phyloP scores from a whole-genome alignment of 30 jellyfish, hydroid and myxozoan species.

The Chrysaora quinquecirrha region DNA sequence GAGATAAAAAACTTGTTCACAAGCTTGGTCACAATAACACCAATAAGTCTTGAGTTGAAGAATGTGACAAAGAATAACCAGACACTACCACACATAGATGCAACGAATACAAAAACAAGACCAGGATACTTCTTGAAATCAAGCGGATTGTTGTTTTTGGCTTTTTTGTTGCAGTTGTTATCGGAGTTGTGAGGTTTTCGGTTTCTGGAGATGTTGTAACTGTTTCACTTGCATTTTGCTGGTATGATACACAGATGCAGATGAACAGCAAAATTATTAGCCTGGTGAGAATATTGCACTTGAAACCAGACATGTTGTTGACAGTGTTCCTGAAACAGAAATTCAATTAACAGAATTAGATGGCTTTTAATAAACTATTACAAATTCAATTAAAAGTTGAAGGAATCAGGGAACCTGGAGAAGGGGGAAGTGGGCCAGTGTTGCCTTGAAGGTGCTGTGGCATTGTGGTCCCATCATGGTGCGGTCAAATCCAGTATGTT shows the following conservation, averaged over 20 bases:
- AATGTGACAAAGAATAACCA: conserved; percentile 90
- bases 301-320: too few species aligned
- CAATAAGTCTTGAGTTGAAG: conserved; percentile 80
- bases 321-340: too few species aligned
- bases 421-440: too few species aligned
- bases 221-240: neutral
- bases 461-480: too few species aligned
- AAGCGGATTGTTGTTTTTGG: conserved; percentile 39
- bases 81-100: conserved; percentile 80
- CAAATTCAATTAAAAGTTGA: too few species aligned
- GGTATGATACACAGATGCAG: neutral
- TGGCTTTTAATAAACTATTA: too few species aligned
- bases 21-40: conserved; percentile 74
- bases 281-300: too few species aligned
- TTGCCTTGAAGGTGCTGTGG: too few species aligned
- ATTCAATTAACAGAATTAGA: too few species aligned
- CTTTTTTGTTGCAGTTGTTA: conserved; percentile 9
- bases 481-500: too few species aligned
- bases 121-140: conserved; percentile 85
- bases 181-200: neutral
- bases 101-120: conserved; percentile 79
- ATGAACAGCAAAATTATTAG: neutral
- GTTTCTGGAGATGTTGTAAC: neutral
- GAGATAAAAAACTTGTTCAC: conserved; percentile 66
- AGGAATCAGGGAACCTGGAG: too few species aligned